Percentiles rank a stretch among this genome's conserved stretches.
Evolutionary conservation across 2,113 vertebrate species (phyloP).

Genomic region (Chaetodon auriga): DNA sequence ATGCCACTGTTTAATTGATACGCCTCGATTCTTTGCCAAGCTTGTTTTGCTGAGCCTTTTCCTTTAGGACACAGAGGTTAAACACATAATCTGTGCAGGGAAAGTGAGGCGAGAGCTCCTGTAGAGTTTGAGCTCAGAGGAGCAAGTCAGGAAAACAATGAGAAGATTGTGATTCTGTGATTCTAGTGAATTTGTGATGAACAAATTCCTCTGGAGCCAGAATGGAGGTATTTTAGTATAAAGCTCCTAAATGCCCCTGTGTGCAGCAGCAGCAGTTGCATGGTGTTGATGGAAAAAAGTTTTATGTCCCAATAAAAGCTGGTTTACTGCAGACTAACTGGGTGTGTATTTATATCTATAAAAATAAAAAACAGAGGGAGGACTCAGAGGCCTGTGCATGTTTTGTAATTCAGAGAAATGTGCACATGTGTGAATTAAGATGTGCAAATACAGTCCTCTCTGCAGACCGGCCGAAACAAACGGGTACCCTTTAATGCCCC

Average conservation of each 20-base stretch:
- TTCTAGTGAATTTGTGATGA: conserved; percentile 59
- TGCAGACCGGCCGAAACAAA: conserved; percentile 35
- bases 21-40: conserved; percentile 17
- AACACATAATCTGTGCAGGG: neutral
- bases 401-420: conserved; percentile 53
- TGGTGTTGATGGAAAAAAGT: conserved; percentile 78
- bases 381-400: conserved; percentile 36
- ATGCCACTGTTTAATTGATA: conserved; percentile 26
- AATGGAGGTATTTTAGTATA: conserved; percentile 70
- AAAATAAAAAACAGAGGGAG: conserved; percentile 56
- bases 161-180: conserved; percentile 66
- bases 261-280: conserved; percentile 59
- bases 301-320: conserved; percentile 81
- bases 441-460: conserved; percentile 55
- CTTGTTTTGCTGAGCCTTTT: conserved; percentile 4
- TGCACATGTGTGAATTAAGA: conserved; percentile 48
- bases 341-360: conserved; percentile 75
- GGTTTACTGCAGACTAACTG: conserved; percentile 75
- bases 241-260: conserved; percentile 69
- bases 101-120: conserved; percentile 23
- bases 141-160: conserved; percentile 65
- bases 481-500: conserved; percentile 11
- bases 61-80: conserved; percentile 41
- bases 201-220: conserved; percentile 68
- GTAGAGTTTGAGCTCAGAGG: conserved; percentile 26